These are phyloP conservation scores for Callopanchax toddi DNA, from an alignment of 2,113 vertebrate genomes.

Conservation along the genomic window DNA sequence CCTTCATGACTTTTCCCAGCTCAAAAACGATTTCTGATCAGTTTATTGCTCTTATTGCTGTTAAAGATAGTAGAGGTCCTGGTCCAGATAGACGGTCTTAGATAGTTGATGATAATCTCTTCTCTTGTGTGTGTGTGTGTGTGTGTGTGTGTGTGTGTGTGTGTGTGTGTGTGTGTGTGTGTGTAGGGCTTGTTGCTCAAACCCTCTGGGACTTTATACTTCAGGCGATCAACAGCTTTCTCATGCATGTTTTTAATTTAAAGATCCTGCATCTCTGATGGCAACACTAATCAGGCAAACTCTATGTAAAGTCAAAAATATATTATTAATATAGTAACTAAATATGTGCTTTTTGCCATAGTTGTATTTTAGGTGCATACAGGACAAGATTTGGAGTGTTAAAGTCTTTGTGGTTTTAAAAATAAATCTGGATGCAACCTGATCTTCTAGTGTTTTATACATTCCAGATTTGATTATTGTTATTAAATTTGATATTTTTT, in stretches of 20 bases:
- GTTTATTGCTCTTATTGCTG: no score
- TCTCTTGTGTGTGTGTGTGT: no score
- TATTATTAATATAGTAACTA: no score
- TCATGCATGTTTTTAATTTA: not conserved
- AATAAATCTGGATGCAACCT: not conserved
- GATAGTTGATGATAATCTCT: no score
- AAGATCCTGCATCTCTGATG: not conserved
- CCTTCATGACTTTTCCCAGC: no score
- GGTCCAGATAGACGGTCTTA: no score
- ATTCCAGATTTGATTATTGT: not conserved
- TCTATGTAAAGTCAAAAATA: not conserved
- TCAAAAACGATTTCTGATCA: no score
- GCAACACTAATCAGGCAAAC: not conserved
- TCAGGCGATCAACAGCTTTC: not conserved
- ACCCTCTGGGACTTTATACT: not conserved
- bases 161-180: not conserved
- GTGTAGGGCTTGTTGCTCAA: not conserved
- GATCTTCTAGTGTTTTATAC: not conserved
- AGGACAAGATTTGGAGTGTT: no score
- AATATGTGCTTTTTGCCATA: no score
- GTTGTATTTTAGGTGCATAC: no score
- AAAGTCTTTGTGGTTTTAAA: no score
- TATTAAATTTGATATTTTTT: not conserved
- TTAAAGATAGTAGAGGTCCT: no score
- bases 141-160: not conserved